These are phyloP conservation scores for Drosophila prosaltans DNA, from an alignment of 1,140 invertebrate genomes.

Conservation along the genomic window DNA sequence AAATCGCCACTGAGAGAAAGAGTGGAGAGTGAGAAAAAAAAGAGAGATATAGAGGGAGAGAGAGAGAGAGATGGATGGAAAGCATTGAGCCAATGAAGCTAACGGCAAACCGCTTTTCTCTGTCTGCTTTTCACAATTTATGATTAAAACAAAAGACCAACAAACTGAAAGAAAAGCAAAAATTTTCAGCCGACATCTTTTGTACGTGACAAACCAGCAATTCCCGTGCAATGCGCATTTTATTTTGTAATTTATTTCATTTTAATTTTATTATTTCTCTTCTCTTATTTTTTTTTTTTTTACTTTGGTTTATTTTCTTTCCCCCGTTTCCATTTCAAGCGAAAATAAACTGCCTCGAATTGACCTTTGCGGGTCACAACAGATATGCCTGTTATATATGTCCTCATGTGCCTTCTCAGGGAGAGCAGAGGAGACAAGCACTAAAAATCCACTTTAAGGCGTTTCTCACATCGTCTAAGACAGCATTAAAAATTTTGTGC, in stretches of 20 bases:
- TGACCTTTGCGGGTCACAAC: conserved; percentile 36
- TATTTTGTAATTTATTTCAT: conserved; percentile 66
- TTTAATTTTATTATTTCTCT: conserved; percentile 75
- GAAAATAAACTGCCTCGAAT: conserved; percentile 37
- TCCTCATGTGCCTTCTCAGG: conserved; percentile 6
- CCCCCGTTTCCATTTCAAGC: not conserved
- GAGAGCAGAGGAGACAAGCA: conserved; percentile 2
- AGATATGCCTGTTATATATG: not conserved
- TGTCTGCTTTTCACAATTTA: conserved; percentile 55
- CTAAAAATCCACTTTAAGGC: conserved; percentile 26
- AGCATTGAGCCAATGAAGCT: not conserved
- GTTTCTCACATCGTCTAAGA: conserved; percentile 21
- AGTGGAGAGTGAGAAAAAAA: too few species aligned
- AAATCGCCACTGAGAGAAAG: too few species aligned
- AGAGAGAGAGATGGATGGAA: not conserved
- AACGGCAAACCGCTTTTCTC: conserved; percentile 5
- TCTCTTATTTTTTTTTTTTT: conserved; percentile 1
- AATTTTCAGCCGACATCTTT: conserved; percentile 16
- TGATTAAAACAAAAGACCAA: conserved; percentile 72
- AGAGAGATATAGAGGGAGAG: not conserved
- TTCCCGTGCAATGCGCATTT: conserved; percentile 42
- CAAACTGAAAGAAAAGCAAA: conserved; percentile 41
- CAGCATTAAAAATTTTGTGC: conserved; percentile 52
- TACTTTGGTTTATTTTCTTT: conserved; percentile 3
- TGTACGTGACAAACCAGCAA: conserved; percentile 54